A percentile compares a stretch with the other conserved stretches of the same genome.
These are phyloP conservation scores for Oceanites oceanicus DNA, from an alignment of 2,113 vertebrate species.

Conservation along the genomic window DNA sequence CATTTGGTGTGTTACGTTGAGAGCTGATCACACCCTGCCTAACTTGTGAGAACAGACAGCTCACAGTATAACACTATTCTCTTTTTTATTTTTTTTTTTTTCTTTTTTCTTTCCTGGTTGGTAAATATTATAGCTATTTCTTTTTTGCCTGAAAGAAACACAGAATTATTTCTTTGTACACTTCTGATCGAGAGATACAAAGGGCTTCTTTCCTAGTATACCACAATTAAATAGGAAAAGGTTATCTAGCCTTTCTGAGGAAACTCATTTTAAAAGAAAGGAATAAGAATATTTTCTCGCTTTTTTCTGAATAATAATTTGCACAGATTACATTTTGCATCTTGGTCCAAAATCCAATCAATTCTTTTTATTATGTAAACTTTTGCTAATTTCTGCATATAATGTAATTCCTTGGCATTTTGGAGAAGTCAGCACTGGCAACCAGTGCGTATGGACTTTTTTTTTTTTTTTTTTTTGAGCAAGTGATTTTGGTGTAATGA, in stretches of 20 bases:
- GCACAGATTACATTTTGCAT: background rate
- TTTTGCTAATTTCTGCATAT: background rate
- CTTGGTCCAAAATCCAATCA: constrained; percentile 9
- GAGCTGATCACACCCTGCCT: background rate
- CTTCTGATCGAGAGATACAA: background rate
- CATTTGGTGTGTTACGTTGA: background rate
- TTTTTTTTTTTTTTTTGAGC: background rate
- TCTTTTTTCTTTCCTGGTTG: background rate
- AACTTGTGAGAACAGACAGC: background rate
- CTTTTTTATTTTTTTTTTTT: background rate
- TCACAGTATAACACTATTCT: background rate
- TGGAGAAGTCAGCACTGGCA: background rate
- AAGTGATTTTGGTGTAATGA: background rate
- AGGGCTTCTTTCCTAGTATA: background rate
- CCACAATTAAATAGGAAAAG: background rate
- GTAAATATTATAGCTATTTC: background rate
- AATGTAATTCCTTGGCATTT: background rate
- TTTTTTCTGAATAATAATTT: background rate
- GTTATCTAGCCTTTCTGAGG: background rate
- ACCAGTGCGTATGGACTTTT: background rate
- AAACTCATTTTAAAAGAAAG: background rate
- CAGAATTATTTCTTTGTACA: background rate
- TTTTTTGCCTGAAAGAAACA: background rate
- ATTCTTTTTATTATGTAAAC: background rate
- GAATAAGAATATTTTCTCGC: background rate